Percentiles rank a stretch among this genome's conserved stretches.
Evolutionary conservation across 1,140 invertebrate genomes (phyloP).

Genomic region (Hyles euphorbiae): DNA sequence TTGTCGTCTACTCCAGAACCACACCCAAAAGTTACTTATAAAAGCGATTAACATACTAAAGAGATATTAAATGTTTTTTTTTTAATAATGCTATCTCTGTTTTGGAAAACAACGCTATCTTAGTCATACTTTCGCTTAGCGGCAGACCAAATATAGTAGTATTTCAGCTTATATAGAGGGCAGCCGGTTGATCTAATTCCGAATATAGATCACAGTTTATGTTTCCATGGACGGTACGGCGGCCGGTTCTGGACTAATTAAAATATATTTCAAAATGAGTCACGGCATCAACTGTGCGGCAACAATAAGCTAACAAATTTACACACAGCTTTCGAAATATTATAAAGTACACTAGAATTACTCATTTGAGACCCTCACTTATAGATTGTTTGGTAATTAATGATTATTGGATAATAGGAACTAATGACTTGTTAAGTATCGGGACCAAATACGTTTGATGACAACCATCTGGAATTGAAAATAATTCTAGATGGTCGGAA

Average conservation of each 20-base stretch:
- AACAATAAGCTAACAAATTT: constrained; percentile 10
- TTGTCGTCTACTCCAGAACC: not conserved
- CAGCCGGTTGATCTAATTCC: constrained; percentile 11
- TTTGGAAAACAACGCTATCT: no score
- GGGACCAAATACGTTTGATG: no score
- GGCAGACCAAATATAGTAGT: no score
- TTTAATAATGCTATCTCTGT: no score
- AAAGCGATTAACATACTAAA: no score
- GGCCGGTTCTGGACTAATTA: constrained; percentile 15
- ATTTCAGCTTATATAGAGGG: constrained; percentile 21
- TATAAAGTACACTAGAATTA: constrained; percentile 1
- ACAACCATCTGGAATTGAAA: no score
- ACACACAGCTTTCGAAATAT: constrained; percentile 2
- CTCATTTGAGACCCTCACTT: not conserved
- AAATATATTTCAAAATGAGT: constrained; percentile 17
- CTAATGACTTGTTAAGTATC: no score
- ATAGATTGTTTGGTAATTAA: no score
- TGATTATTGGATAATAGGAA: no score
- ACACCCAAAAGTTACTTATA: not conserved
- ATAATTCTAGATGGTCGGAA: no score
- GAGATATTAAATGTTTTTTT: no score
- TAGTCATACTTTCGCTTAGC: no score
- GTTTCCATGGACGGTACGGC: constrained; percentile 1
- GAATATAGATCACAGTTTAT: constrained; percentile 13
- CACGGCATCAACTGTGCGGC: constrained; percentile 2